phyloP scores from a whole-genome alignment of 2,113 vertebrate species.

The Phylloscopus trochilus region DNA sequence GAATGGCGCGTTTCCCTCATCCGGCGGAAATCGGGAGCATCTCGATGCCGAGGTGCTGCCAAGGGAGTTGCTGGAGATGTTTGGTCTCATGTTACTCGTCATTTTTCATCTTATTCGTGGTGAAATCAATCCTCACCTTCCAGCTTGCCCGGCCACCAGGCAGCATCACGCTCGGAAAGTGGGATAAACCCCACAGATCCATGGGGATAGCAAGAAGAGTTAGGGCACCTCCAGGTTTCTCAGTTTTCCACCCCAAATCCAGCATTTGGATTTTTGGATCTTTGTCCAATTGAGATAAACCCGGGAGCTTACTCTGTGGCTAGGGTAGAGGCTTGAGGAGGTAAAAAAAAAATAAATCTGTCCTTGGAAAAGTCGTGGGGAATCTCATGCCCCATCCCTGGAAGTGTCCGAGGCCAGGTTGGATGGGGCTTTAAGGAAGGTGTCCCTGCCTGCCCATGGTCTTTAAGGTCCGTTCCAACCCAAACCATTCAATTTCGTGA shows the following conservation, averaged over 20 bases:
- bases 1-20: neutral
- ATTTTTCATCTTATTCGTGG: accelerated
- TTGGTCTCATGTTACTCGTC: accelerated
- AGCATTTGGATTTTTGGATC: neutral
- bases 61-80: accelerated
- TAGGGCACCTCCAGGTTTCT: neutral
- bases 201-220: accelerated
- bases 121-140: accelerated
- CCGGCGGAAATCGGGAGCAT: neutral
- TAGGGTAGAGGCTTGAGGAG: neutral
- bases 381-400: neutral
- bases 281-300: neutral
- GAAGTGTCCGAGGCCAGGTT: neutral
- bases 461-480: neutral
- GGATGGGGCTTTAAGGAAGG: neutral
- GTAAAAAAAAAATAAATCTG: neutral
- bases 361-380: neutral
- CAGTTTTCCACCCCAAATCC: neutral
- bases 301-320: accelerated
- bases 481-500: neutral
- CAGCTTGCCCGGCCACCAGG: neutral
- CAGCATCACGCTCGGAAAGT: neutral
- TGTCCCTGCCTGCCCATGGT: too few species aligned
- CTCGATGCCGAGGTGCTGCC: accelerated
- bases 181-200: neutral